phyloP scores from a whole-genome alignment of 2,888 invertebrate species.

The Napeogenes sylphis region DNA sequence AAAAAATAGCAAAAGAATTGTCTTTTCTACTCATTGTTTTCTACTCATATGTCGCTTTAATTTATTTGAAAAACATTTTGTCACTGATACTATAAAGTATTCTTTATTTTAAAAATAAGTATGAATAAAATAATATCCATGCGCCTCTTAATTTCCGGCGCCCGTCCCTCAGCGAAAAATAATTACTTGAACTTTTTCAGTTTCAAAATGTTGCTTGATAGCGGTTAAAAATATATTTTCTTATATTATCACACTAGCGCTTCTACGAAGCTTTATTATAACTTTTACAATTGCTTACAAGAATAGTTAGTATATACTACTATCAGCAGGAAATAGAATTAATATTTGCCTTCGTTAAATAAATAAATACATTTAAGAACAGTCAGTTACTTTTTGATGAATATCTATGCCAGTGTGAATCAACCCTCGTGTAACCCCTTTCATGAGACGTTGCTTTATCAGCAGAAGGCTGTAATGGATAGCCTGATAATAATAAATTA shows the following conservation, averaged over 20 bases:
- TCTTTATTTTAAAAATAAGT: not conserved
- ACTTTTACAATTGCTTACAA: no score
- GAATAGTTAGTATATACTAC: no score
- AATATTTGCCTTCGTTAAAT: no score
- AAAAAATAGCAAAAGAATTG: no score
- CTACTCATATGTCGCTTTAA: no score
- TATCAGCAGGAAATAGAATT: no score
- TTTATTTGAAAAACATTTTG: not conserved
- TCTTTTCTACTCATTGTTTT: no score
- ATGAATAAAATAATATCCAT: not conserved
- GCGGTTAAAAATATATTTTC: not conserved
- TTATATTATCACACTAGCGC: not conserved
- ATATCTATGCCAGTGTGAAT: no score
- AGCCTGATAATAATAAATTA: constrained; percentile 24
- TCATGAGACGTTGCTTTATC: constrained; percentile 15
- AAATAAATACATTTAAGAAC: no score
- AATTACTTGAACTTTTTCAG: constrained; percentile 2
- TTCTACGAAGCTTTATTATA: not conserved
- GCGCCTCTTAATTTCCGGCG: not conserved
- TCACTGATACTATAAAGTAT: not conserved
- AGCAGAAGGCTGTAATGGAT: constrained; percentile 18
- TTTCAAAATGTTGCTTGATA: not conserved
- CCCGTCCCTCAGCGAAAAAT: not conserved
- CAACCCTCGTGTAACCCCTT: constrained; percentile 10
- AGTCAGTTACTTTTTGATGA: no score